phyloP scores from a whole-genome alignment of 2,797 vertebrate genomes.

The Prunella strophiata region DNA sequence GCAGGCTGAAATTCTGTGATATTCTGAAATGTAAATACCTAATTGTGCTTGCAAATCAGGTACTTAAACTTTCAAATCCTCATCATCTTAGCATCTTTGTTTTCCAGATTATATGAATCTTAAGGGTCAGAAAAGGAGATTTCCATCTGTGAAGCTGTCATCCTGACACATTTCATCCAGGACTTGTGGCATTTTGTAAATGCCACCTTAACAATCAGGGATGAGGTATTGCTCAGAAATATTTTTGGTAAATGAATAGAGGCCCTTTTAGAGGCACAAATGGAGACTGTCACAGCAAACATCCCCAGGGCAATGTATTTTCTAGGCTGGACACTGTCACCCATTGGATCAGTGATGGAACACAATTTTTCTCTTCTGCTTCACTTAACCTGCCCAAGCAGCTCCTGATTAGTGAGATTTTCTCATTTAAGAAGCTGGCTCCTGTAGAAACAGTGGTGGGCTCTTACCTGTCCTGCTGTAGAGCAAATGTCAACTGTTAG shows the following conservation, averaged over 20 bases:
- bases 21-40: background rate
- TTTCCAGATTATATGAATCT: background rate
- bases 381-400: background rate
- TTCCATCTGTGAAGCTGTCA: background rate
- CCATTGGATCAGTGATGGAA: background rate
- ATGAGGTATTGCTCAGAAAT: background rate
- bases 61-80: slow-evolving; percentile 26
- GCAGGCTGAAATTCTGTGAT: background rate
- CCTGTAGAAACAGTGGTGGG: background rate
- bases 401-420: background rate
- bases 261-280: background rate
- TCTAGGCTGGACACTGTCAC: background rate
- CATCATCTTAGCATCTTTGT: background rate
- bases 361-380: background rate
- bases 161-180: background rate
- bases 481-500: background rate
- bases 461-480: background rate
- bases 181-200: slow-evolving; percentile 24
- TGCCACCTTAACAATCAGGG: background rate
- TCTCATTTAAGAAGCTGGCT: background rate
- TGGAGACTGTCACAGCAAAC: background rate
- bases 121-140: slow-evolving; percentile 7
- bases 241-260: background rate
- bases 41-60: slow-evolving; percentile 8
- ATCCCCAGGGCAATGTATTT: background rate